Evolutionary conservation across 2,797 vertebrate species (phyloP).

Genomic region (Sphaeramia orbicularis): DNA sequence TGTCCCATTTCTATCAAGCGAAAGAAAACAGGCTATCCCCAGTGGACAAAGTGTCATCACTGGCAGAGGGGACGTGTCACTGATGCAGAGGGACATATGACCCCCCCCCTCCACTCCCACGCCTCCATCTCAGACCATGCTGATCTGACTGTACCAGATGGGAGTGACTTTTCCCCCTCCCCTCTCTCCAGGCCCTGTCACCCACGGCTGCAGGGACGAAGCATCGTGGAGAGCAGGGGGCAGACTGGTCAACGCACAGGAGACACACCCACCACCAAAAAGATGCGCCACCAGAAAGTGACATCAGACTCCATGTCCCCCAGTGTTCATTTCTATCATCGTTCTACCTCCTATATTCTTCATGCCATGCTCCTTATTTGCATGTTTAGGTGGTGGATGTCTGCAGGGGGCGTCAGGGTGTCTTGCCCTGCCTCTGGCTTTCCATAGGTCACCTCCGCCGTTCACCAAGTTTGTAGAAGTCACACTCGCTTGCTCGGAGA

Average conservation of each 20-base stretch:
- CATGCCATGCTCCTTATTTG: slow-evolving; percentile 22
- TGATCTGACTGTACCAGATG: slow-evolving; percentile 85
- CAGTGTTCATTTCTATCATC: slow-evolving; percentile 41
- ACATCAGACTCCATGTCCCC: slow-evolving; percentile 48
- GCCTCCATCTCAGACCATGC: slow-evolving; percentile 63
- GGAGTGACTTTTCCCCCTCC: slow-evolving; percentile 78
- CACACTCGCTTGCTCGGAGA: slow-evolving; percentile 42
- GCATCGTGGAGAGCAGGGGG: slow-evolving; percentile 36
- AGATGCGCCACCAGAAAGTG: slow-evolving; percentile 58
- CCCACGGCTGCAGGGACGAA: slow-evolving; percentile 66
- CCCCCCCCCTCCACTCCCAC: slow-evolving; percentile 30
- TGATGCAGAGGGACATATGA: slow-evolving; percentile 80
- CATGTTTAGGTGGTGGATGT: slow-evolving; percentile 41
- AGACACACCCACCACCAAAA: slow-evolving; percentile 32
- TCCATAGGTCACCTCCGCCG: slow-evolving; percentile 18
- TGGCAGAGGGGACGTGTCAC: slow-evolving; percentile 50
- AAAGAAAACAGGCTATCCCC: slow-evolving; percentile 37
- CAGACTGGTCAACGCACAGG: slow-evolving; percentile 61
- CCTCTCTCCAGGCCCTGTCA: slow-evolving; percentile 74
- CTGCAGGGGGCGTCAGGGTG: slow-evolving; percentile 12
- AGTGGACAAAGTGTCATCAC: slow-evolving; percentile 60
- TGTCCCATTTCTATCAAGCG: slow-evolving; percentile 45
- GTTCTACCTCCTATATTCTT: slow-evolving; percentile 5
- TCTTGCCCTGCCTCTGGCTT: slow-evolving; percentile 30
- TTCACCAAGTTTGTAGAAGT: slow-evolving; percentile 27